phyloP scores from a whole-genome alignment of 2,797 vertebrate genomes.

The Podarcis siculus region DNA sequence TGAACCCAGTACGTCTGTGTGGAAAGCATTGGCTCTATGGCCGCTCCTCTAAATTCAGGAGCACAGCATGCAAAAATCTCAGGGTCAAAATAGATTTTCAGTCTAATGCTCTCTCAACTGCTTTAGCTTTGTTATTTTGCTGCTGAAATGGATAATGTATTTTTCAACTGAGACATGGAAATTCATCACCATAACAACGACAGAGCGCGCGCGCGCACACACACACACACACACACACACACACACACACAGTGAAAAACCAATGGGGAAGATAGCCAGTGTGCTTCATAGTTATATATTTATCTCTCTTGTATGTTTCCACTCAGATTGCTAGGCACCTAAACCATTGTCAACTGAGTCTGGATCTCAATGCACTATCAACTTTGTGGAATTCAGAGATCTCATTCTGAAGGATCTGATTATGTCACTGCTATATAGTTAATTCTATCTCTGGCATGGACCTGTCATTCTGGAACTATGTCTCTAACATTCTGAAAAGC shows the following conservation, averaged over 20 bases:
- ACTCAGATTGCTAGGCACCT: background rate
- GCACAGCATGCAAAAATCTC: background rate
- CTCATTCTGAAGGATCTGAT: slow-evolving; percentile 22
- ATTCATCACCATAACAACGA: background rate
- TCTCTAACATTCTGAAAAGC: slow-evolving; percentile 44
- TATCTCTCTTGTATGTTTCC: background rate
- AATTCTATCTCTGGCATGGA: slow-evolving; percentile 53
- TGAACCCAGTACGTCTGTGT: too few species aligned
- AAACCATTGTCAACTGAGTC: background rate
- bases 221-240: background rate
- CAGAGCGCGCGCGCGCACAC: background rate
- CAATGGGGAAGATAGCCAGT: background rate
- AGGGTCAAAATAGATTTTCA: background rate
- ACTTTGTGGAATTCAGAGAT: slow-evolving; percentile 19
- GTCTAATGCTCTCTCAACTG: background rate
- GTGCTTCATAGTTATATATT: background rate
- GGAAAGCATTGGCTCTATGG: too few species aligned
- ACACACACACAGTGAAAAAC: background rate
- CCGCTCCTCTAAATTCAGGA: background rate
- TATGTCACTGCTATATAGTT: slow-evolving; percentile 62
- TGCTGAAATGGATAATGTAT: background rate
- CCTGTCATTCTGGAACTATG: slow-evolving; percentile 26
- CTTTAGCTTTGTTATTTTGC: background rate
- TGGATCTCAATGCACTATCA: background rate
- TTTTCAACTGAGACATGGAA: background rate